Conservation (phyloP, 2,797 vertebrate genomes). For the Anniella stebbinsi region DNA sequence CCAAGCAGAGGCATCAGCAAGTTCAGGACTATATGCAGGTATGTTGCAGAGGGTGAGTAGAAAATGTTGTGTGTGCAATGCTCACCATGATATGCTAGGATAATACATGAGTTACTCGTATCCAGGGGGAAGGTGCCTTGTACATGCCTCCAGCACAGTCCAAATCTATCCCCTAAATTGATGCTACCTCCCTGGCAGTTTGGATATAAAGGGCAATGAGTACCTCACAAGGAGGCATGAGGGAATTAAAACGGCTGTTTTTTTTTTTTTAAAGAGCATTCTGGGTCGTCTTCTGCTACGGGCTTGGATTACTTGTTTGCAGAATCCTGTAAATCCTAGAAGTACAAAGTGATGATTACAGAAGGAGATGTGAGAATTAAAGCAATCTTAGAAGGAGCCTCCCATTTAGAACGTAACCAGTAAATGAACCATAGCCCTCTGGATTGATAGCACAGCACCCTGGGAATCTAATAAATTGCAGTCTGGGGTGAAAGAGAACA, state of each 20-base stretch:
- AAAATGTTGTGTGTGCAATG: rapidly evolving
- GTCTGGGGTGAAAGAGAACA: not conserved
- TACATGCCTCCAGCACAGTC: not conserved
- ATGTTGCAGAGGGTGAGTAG: rapidly evolving
- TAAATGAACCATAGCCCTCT: not conserved
- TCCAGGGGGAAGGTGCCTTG: not conserved
- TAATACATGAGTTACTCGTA: too few relatives aligned
- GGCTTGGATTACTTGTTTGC: not conserved
- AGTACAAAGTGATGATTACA: not conserved
- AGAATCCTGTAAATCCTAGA: not conserved
- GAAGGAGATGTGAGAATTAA: not conserved
- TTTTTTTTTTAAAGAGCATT: too few relatives aligned
- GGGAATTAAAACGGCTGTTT: not conserved
- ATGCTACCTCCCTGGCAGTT: not conserved
- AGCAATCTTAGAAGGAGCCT: not conserved
- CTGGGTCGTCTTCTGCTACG: not conserved
- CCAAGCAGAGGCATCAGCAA: slow-evolving; percentile 91
- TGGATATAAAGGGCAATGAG: not conserved
- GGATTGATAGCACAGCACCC: not conserved
- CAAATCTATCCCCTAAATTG: not conserved
- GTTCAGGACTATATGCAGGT: slow-evolving; percentile 92
- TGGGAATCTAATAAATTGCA: not conserved
- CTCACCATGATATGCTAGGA: not conserved
- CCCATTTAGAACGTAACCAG: not conserved
- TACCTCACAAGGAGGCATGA: not conserved